A percentile compares a stretch with the other conserved stretches of the same genome.
Conservation (phyloP, 1,140 invertebrate genomes). For the Chymomyza costata region DNA sequence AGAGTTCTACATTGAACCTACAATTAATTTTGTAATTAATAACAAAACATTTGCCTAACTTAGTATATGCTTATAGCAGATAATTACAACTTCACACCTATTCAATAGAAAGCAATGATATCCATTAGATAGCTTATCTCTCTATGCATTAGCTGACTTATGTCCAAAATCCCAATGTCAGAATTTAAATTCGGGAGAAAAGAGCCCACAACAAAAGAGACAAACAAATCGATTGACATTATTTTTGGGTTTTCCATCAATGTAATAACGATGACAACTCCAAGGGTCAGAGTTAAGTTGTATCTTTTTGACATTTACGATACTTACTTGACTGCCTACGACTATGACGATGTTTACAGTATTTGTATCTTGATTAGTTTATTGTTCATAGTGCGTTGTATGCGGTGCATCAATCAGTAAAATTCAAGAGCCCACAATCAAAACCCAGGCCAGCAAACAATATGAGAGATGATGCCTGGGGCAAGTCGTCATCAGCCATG, state of each 20-base stretch:
- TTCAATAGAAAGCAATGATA: no score
- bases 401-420: slow-evolving; percentile 53
- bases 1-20: no score
- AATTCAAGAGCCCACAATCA: slow-evolving; percentile 2
- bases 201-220: slow-evolving; percentile 35
- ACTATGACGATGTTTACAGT: no score
- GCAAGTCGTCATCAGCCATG: background rate
- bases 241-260: background rate
- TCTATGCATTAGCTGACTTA: background rate
- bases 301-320: no score
- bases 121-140: slow-evolving; percentile 29
- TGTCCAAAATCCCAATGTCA: slow-evolving; percentile 4
- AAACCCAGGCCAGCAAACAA: slow-evolving; percentile 11
- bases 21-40: no score
- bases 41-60: no score
- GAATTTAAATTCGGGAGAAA: background rate
- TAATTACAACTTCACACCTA: no score
- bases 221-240: slow-evolving; percentile 64
- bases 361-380: slow-evolving; percentile 57
- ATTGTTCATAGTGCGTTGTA: slow-evolving; percentile 48
- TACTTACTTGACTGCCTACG: no score
- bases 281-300: no score
- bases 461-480: background rate
- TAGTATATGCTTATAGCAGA: no score
- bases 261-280: no score